Evolutionary conservation across 53 echinoderm and acorn worm species (phyloP).

Genomic region (Luidia sarsii): DNA sequence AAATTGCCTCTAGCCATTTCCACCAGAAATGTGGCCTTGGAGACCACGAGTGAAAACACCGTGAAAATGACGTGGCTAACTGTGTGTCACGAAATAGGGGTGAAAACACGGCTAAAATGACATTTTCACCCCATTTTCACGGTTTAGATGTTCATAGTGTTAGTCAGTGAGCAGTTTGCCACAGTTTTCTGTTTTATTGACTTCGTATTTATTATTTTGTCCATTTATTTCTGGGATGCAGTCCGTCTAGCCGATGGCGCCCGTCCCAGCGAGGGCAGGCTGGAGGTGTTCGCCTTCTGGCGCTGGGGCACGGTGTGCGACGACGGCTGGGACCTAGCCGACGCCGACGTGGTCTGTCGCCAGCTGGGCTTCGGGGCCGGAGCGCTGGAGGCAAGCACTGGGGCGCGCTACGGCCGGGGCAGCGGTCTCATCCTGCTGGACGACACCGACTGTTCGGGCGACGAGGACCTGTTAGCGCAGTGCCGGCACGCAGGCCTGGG

Average conservation of each 20-base stretch:
- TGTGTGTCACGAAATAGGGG: no score
- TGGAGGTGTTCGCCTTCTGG: conserved; percentile 38
- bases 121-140: no score
- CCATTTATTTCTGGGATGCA: no score
- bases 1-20: no score
- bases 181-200: no score
- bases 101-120: no score
- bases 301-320: conserved; percentile 48
- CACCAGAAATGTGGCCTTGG: no score
- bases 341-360: conserved; percentile 35
- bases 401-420: conserved; percentile 36
- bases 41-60: no score
- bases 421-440: conserved; percentile 35
- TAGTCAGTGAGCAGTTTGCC: no score
- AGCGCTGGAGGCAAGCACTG: neutral
- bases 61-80: no score
- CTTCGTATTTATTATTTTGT: no score
- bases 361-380: conserved; percentile 43
- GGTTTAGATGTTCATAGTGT: no score
- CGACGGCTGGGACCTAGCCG: conserved; percentile 36
- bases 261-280: conserved; percentile 32
- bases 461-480: neutral
- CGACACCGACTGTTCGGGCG: conserved; percentile 7
- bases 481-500: conserved; percentile 30
- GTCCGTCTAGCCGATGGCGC: conserved; percentile 29